Base-by-base conservation (phyloP, 2,888 invertebrate genomes). In the Drosophila leonis region DNA sequence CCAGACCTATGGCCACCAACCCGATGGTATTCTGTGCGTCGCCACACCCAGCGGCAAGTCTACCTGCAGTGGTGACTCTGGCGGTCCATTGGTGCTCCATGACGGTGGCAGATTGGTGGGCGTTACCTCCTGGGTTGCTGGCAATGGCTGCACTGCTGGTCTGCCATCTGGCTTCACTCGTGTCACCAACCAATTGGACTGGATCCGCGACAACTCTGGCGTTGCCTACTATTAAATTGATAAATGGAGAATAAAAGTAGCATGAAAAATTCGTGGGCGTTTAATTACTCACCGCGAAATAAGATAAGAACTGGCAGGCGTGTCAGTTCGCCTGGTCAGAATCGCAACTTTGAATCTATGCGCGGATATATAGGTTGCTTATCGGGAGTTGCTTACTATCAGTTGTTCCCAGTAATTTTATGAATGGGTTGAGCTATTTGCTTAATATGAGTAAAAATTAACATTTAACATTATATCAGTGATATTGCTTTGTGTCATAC, bases 191-290 rank as follows among this genome's bases (percentile, higher is more conserved):
- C 79, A 82, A 29, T 46, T 83, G 63, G 74, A 73, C 12, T 90
- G 90, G 90, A 90, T 90, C 15, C 67, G 69, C n/a, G 62, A 64
- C 7, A 66, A 83, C 42, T 74, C 83, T 44, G 89, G 86, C 8
- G 73, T 86, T 7, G 69, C 69, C 20, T 83, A 82, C 41, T 88
- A 70, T 35, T 73, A 67, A 60, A 24, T 31, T 39, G 20, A n/a
- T n/a, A 44, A 24, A 13, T 9, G 12, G 2, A 20, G 15, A 59
- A 20, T 18, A 35, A 35, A 18, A 31, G 7, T 13, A 8, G 13
- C 49, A 27, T 44, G 18, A 27, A 35, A 35, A 6, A 0, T 27
- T 18, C 8, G 24, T 35, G 18, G 18, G 1, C 18, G 18, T 37
- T 29, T 20, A 5, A 20, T 59, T 48, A 37, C 15, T 48, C 37